Percentiles rank a stretch among this genome's conserved stretches.
phyloP scores from a whole-genome alignment of 2,888 invertebrate species.

The Ichneumoninae sp. region DNA sequence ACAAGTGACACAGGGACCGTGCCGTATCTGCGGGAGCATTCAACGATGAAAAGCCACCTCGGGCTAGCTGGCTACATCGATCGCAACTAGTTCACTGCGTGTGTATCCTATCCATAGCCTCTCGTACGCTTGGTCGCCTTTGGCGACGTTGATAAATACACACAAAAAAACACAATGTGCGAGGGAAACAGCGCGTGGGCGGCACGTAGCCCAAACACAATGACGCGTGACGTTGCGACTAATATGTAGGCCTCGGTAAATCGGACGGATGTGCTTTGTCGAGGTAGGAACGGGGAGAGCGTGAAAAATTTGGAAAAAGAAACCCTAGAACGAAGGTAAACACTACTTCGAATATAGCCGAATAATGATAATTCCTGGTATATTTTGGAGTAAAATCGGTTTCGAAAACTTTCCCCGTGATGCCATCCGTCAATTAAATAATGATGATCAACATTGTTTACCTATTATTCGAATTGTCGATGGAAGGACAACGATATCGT shows the following conservation, averaged over 20 bases:
- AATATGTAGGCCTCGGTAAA: neutral
- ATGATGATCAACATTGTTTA: neutral
- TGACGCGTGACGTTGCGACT: neutral
- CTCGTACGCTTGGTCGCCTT: slow-evolving; percentile 51
- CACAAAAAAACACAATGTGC: slow-evolving; percentile 19
- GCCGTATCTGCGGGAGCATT: slow-evolving; percentile 37
- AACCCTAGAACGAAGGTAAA: neutral
- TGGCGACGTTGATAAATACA: slow-evolving; percentile 42
- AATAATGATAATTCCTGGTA: neutral
- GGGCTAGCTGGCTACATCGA: slow-evolving; percentile 45
- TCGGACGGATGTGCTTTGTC: neutral
- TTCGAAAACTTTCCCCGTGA: neutral
- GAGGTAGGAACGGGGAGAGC: neutral
- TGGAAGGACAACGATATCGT: neutral
- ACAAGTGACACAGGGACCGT: neutral
- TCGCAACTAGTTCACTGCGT: slow-evolving; percentile 54
- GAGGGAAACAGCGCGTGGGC: slow-evolving; percentile 20
- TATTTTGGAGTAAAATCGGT: neutral
- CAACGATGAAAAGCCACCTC: slow-evolving; percentile 46
- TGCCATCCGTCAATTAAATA: neutral
- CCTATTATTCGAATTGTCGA: neutral
- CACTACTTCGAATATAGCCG: neutral
- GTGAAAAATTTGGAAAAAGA: neutral
- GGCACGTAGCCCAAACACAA: slow-evolving; percentile 11
- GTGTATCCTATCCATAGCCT: slow-evolving; percentile 24